Base-by-base conservation (phyloP, 2,888 invertebrate species). In the Mylabris sibirica region DNA sequence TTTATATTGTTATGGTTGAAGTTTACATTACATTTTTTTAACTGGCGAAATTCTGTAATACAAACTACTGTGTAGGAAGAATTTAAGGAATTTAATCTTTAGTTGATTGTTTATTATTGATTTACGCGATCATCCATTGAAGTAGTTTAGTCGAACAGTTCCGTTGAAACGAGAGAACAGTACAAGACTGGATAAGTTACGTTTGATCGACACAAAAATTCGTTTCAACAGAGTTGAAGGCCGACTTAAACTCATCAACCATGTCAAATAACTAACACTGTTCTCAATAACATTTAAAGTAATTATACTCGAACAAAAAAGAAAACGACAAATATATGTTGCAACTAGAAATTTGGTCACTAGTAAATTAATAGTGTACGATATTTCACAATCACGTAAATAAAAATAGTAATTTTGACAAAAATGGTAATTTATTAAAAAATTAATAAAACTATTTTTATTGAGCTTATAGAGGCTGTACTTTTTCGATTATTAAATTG, bases 81-180 rank as follows among this genome's bases (percentile, higher is more conserved):
- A 44, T 44, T 44, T 44, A 44, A 44, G 44, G 44, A 44, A 44
- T 44, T 41, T 44, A 44, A 44, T 44, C 44, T 44, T 44, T 44
- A 17, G 44, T 44, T 44, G 44, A 44, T 44, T 17, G 44, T 44
- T 44, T 44, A 44, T 44, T 44, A n/a, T 44, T 44, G 44, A 44
- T 44, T 44, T 44, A 44, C 44, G 44, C 44, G 17, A 44, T 44
- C 44, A 44, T 44, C 44, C 8, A 44, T 17, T 44, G 44, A 44
- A 44, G 44, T 44, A 44, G 44, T 44, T 44, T 44, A 44, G 17
- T 17, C 17, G 44, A 44, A 44, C 44, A 17, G 17, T 44, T 44
- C n/a, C 17, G 44, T 17, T n/a, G 17, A 17, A 44, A 44, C 17
- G 8, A 44, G n/a, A n/a, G n/a, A 44, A n/a, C n/a, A 6, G 17